Percentiles rank a stretch among this genome's conserved stretches.
These are phyloP conservation scores for Heliangelus exortis DNA, from an alignment of 2,797 vertebrate genomes.

Conservation along the genomic window DNA sequence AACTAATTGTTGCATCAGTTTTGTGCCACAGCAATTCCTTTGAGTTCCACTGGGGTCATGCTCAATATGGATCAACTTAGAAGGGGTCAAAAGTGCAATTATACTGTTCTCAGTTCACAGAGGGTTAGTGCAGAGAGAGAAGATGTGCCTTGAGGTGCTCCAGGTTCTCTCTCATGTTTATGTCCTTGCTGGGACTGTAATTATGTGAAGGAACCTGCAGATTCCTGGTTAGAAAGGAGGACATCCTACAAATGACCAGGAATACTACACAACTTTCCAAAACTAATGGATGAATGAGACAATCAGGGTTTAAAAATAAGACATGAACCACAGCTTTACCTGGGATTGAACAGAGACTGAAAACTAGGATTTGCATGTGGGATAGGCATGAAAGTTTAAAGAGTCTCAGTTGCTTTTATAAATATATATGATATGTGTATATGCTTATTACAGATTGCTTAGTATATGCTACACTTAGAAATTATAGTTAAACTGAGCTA, in stretches of 20 bases:
- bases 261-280: background rate
- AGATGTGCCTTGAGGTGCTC: background rate
- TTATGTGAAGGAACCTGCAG: background rate
- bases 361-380: background rate
- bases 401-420: background rate
- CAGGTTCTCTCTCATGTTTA: background rate
- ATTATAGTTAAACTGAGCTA: background rate
- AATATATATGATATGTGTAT: background rate
- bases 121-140: background rate
- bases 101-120: background rate
- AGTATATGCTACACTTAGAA: background rate
- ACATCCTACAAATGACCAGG: background rate
- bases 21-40: background rate
- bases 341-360: background rate
- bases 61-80: background rate
- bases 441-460: background rate
- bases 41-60: background rate
- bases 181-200: background rate
- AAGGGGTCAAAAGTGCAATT: background rate
- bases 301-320: background rate
- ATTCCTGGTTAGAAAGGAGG: background rate
- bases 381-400: background rate
- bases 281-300: background rate
- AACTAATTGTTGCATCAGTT: background rate
- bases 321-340: background rate